Conservation (phyloP, 1,140 invertebrate genomes). For the Antheraea pernyi region DNA sequence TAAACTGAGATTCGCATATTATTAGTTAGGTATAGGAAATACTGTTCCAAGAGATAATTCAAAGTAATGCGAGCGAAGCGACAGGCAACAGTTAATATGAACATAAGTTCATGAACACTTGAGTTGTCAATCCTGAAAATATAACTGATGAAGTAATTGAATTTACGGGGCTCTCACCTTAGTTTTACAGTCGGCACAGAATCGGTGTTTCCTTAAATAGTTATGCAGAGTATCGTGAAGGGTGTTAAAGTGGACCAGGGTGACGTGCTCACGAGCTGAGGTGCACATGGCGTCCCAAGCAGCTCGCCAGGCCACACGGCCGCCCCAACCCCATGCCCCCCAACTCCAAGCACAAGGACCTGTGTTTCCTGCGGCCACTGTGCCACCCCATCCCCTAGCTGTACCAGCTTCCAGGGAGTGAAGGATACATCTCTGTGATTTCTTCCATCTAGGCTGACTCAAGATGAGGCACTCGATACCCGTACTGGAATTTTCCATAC, state of each 20-base stretch:
- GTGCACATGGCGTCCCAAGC: constrained; percentile 94
- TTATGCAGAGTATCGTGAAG: constrained; percentile 91
- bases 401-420: constrained; percentile 94
- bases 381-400: constrained; percentile 81
- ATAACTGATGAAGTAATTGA: background rate
- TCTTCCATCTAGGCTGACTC: constrained; percentile 91
- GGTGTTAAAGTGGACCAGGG: constrained; percentile 90
- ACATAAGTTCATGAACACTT: too few relatives aligned
- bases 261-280: constrained; percentile 91
- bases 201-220: constrained; percentile 95
- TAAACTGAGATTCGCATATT: too few relatives aligned
- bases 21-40: too few relatives aligned
- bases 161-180: constrained; percentile 82
- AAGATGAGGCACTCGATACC: constrained; percentile 88
- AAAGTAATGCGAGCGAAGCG: too few relatives aligned
- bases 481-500: constrained; percentile 76
- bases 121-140: too few relatives aligned
- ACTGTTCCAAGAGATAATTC: too few relatives aligned
- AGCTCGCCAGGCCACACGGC: constrained; percentile 85
- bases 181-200: constrained; percentile 94
- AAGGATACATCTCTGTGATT: constrained; percentile 90
- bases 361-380: constrained; percentile 62
- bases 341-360: constrained; percentile 77
- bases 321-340: constrained; percentile 80
- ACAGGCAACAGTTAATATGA: too few relatives aligned